Evolutionary conservation across 2,797 vertebrate genomes (phyloP), one percentile per base, ranked within the genome.

Genomic region (Lepilemur septentrionalis): DNA sequence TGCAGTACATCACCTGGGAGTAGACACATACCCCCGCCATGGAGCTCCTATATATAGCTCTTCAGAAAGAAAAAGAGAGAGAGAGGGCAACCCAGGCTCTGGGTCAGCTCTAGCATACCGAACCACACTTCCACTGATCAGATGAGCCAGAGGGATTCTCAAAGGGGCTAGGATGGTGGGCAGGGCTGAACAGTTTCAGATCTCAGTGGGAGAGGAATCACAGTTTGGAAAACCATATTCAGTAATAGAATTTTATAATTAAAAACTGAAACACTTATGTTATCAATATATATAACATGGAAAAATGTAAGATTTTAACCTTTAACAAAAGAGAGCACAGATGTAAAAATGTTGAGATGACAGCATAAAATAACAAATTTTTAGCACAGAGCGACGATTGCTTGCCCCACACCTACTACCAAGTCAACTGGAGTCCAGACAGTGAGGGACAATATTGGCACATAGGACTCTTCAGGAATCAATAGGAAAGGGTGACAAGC

Each of bases 41-140:
- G 46, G 61, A 9, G 22, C 52, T 25, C 48, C 50, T 9, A 7
- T 1, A 1, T 3, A 43, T 1, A 75, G 43, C 35, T 55, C 48
- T 80, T 48, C 50, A 78, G 90, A 80, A 79, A 48, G 80, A 63
- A 20, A 57, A 22, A 59, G 14, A 55, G 76, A 57, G n/a, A 79
- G 8, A 28, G 32, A 15, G 0, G 2, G 30, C 2, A 5, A 7
- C 15, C 10, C 2, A 8, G 59, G 38, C 18, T 10, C 32, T 28
- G 14, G 23, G 18, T 15, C 1, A 0, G 28, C 46, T 59, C 46
- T 22, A 63, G 20, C 38, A 4, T 8, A 7, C 28, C 32, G 50
- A 18, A 38, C 28, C 81, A 78, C 11, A 11, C 13, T 5, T 32
- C 50, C 2, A 4, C 9, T 2, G 10, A 25, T 4, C 8, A 52